These are phyloP conservation scores for Amiota minor DNA, from an alignment of 2,888 invertebrate species.

Conservation along the genomic window DNA sequence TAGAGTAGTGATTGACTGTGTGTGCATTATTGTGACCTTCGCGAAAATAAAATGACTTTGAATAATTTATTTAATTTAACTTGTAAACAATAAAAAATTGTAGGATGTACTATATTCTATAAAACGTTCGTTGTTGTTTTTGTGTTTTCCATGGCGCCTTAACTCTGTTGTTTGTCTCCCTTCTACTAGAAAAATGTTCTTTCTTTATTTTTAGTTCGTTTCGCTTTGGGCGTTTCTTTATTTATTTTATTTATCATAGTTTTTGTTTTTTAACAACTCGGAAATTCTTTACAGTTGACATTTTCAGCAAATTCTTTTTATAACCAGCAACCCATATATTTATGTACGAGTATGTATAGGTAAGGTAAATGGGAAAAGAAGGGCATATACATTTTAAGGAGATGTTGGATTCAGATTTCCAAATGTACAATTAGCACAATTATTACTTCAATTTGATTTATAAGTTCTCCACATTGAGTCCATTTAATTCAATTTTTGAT, in stretches of 20 bases:
- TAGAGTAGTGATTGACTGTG: too few relatives aligned
- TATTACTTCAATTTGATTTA: too few relatives aligned
- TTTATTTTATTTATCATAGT: background rate
- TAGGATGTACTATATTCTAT: background rate
- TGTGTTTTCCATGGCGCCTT: slow-evolving; percentile 3
- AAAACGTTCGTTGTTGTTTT: background rate
- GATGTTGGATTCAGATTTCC: too few relatives aligned
- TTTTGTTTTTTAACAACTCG: background rate
- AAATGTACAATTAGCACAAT: too few relatives aligned
- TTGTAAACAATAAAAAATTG: slow-evolving; percentile 8
- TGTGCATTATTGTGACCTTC: slow-evolving; percentile 6
- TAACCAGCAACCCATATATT: too few relatives aligned
- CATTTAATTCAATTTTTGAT: too few relatives aligned
- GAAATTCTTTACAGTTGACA: slow-evolving; percentile 13
- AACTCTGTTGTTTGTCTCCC: background rate
- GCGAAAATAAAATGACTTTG: slow-evolving; percentile 12
- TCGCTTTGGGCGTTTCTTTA: slow-evolving; percentile 1
- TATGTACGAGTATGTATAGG: too few relatives aligned
- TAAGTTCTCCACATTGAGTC: too few relatives aligned
- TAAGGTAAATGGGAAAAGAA: too few relatives aligned
- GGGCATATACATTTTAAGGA: too few relatives aligned
- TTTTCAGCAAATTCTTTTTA: slow-evolving; percentile 14
- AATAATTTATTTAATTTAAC: slow-evolving; percentile 11
- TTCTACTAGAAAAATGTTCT: background rate
- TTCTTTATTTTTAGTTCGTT: background rate